Evolutionary conservation across 2,113 vertebrate genomes (phyloP).

Genomic region (Copsychus sechellarum): DNA sequence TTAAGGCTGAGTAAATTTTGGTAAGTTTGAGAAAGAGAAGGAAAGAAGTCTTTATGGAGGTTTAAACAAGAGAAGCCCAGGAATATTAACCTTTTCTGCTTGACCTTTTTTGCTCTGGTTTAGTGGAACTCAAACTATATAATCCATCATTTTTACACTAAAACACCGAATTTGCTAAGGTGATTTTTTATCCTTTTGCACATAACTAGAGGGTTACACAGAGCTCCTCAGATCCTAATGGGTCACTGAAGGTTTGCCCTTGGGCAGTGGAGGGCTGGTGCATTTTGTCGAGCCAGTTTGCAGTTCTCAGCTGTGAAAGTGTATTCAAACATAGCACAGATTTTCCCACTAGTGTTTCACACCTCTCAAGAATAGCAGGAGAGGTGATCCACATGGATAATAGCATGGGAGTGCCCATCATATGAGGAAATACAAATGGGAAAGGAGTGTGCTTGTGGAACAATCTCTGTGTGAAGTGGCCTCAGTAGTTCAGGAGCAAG

Average conservation of each 20-base stretch:
- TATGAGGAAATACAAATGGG: not conserved
- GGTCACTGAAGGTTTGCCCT: not conserved
- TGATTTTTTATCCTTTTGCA: not conserved
- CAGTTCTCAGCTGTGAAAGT: not conserved
- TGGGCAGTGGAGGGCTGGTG: not conserved
- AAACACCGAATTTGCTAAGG: not conserved
- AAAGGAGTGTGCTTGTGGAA: not conserved
- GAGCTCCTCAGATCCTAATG: not conserved
- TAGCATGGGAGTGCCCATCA: not conserved
- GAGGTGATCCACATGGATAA: not conserved
- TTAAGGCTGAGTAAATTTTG: slow-evolving; percentile 59
- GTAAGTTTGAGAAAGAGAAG: slow-evolving; percentile 18
- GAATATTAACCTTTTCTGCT: slow-evolving; percentile 12
- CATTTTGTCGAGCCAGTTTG: not conserved
- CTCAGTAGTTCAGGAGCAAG: not conserved
- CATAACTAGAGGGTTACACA: not conserved
- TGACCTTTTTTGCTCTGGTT: slow-evolving; percentile 4
- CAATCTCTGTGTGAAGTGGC: not conserved
- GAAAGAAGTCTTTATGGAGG: slow-evolving; percentile 46
- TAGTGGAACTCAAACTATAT: not conserved
- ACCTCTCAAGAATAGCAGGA: not conserved
- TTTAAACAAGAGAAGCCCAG: slow-evolving; percentile 36
- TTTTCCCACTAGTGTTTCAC: not conserved
- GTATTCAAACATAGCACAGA: not conserved
- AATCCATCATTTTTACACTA: not conserved